Evolutionary conservation across 2,113 vertebrate genomes (phyloP).

Genomic region (Hucho hucho): DNA sequence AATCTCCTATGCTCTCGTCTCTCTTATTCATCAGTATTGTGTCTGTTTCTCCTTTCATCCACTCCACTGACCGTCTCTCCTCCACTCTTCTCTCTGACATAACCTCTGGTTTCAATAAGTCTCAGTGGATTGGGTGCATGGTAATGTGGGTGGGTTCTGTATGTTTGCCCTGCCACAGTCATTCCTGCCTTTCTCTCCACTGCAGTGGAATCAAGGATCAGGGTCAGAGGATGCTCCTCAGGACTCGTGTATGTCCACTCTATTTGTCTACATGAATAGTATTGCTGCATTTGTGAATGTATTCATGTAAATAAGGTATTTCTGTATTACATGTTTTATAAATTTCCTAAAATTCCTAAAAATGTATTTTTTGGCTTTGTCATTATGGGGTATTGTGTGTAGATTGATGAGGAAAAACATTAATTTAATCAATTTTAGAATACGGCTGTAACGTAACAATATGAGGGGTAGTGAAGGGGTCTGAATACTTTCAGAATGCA

Average conservation of each 20-base stretch:
- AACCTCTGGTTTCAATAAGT: constrained; percentile 45
- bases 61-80: constrained; percentile 6
- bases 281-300: constrained; percentile 2
- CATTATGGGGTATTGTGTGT: too few relatives aligned
- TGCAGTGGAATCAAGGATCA: constrained; percentile 19
- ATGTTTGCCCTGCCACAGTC: constrained; percentile 11
- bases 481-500: neutral
- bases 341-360: too few relatives aligned
- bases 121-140: constrained; percentile 46
- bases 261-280: constrained; percentile 1
- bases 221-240: constrained; percentile 7
- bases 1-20: neutral
- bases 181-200: constrained; percentile 20
- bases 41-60: constrained; percentile 28
- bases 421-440: too few relatives aligned
- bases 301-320: neutral
- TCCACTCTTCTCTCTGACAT: constrained; percentile 40
- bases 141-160: constrained; percentile 31
- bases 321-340: too few relatives aligned
- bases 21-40: neutral
- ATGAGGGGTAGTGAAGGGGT: too few relatives aligned
- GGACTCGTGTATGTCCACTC: neutral
- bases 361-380: too few relatives aligned
- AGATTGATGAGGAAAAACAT: too few relatives aligned
- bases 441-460: too few relatives aligned